phyloP scores from a whole-genome alignment of 2,113 vertebrate species.

The Catharus minimus region DNA sequence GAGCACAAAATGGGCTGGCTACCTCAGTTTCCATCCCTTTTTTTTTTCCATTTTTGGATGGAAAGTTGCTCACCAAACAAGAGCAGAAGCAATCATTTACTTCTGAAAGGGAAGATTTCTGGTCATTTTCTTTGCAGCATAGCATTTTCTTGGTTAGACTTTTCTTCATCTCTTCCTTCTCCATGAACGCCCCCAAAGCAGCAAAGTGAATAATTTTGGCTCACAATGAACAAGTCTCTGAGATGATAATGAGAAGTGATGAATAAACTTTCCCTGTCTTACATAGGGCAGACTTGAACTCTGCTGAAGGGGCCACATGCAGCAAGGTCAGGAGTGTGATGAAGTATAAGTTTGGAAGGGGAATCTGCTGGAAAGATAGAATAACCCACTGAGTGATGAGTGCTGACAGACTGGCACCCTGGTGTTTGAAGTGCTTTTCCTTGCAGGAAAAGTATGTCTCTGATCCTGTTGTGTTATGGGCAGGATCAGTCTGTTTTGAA shows the following conservation, averaged over 20 bases:
- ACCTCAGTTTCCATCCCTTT: background rate
- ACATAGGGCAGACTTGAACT: conserved; percentile 12
- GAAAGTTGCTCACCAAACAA: background rate
- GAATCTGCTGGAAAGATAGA: conserved; percentile 29
- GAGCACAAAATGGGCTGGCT: background rate
- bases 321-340: conserved; percentile 40
- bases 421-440: conserved; percentile 50
- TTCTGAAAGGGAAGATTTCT: background rate
- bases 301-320: background rate
- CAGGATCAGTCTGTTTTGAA: conserved; percentile 23
- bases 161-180: background rate
- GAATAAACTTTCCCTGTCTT: background rate
- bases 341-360: conserved; percentile 39
- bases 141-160: background rate
- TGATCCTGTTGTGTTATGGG: conserved; percentile 34
- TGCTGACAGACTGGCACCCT: conserved; percentile 53
- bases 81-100: background rate
- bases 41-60: conserved; percentile 10
- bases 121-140: background rate
- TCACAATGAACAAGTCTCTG: background rate
- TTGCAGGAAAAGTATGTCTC: conserved; percentile 4
- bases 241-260: background rate
- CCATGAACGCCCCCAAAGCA: background rate
- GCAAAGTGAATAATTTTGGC: background rate
- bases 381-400: conserved; percentile 53